Conservation (phyloP, 1,140 invertebrate species). For the Manduca sexta region DNA sequence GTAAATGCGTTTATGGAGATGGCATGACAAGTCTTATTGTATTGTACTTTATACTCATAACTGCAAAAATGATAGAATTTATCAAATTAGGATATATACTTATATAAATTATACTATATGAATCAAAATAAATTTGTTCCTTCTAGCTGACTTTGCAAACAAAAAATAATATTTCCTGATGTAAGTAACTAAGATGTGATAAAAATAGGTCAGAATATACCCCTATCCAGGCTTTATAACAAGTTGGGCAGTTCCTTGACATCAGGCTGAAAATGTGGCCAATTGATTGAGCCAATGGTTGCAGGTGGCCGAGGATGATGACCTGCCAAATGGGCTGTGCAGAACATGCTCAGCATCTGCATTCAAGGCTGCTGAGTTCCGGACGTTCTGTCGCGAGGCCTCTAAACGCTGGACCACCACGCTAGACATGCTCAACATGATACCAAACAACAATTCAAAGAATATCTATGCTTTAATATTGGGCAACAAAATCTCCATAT, state of each 20-base stretch:
- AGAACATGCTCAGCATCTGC: constrained; percentile 32
- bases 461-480: constrained; percentile 28
- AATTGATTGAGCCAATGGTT: constrained; percentile 50
- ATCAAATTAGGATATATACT: not conserved
- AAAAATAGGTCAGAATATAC: too few relatives aligned
- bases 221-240: too few relatives aligned
- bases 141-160: too few relatives aligned
- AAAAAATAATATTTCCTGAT: too few relatives aligned
- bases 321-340: constrained; percentile 44
- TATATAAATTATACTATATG: not conserved
- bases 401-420: constrained; percentile 31
- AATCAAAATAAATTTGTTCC: not conserved
- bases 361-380: constrained; percentile 39
- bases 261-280: constrained; percentile 17
- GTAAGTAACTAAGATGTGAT: too few relatives aligned
- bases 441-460: constrained; percentile 16
- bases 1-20: constrained; percentile 7
- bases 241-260: too few relatives aligned
- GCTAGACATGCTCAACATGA: constrained; percentile 24
- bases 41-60: not conserved
- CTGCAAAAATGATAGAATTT: not conserved
- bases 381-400: constrained; percentile 30
- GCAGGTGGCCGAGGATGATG: constrained; percentile 43
- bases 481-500: constrained; percentile 24
- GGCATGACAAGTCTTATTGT: too few relatives aligned